phyloP scores from a whole-genome alignment of 1,140 invertebrate genomes.

The Ceratitis capitata region DNA sequence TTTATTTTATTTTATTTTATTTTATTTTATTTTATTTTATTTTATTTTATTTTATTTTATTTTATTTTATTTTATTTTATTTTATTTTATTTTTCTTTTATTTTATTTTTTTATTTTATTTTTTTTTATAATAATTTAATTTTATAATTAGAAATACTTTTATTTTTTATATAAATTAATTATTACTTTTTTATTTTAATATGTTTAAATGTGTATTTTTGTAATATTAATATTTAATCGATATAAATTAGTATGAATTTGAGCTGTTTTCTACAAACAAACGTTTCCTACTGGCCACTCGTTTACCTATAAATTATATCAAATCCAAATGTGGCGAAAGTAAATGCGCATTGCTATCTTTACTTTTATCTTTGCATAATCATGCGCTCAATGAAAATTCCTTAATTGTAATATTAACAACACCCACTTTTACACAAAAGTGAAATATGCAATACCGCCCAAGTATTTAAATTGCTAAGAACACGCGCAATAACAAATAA shows the following conservation, averaged over 20 bases:
- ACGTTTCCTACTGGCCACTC: no score
- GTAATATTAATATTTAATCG: neutral
- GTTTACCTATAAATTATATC: no score
- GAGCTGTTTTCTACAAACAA: no score
- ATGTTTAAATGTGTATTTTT: neutral
- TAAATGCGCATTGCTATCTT: neutral
- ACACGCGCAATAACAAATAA: neutral
- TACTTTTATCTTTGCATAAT: slow-evolving; percentile 22
- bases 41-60: no score
- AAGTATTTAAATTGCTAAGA: neutral
- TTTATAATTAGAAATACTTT: no score
- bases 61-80: no score
- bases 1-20: no score
- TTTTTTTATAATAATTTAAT: no score
- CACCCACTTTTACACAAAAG: neutral
- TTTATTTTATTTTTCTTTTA: no score
- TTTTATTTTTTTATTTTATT: no score
- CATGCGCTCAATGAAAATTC: slow-evolving; percentile 26
- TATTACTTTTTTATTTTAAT: neutral
- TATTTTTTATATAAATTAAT: no score
- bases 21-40: no score
- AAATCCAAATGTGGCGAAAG: neutral
- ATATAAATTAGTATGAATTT: neutral
- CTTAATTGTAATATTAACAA: neutral
- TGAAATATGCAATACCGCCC: neutral